Evolutionary conservation across 2,888 invertebrate genomes (phyloP).

Genomic region (Galerucella calmariensis): DNA sequence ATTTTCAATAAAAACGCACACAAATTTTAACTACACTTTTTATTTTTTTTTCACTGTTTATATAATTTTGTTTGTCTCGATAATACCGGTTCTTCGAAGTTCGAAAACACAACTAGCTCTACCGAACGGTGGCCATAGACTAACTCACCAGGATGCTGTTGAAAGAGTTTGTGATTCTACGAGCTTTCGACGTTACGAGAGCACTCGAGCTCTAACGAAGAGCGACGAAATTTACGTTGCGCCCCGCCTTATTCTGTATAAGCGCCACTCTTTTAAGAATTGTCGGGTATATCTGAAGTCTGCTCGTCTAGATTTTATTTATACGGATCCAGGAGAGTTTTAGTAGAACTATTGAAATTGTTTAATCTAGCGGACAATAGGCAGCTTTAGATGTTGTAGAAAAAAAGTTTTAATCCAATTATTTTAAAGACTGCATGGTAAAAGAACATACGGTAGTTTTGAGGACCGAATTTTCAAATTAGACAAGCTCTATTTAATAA

Average conservation of each 20-base stretch:
- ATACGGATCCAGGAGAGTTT: slow-evolving; percentile 53
- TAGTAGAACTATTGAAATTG: slow-evolving; percentile 56
- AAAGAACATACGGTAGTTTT: neutral
- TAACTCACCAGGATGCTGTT: slow-evolving; percentile 57
- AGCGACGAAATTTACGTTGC: slow-evolving; percentile 47
- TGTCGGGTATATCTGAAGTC: slow-evolving; percentile 26
- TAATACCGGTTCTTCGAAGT: slow-evolving; percentile 5
- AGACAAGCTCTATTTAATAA: neutral
- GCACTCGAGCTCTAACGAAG: slow-evolving; percentile 55
- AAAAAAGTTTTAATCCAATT: slow-evolving; percentile 48
- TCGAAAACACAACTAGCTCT: slow-evolving; percentile 45
- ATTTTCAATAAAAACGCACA: neutral
- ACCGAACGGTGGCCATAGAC: slow-evolving; percentile 54
- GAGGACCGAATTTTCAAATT: neutral
- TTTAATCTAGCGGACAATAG: slow-evolving; percentile 62
- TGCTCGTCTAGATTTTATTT: slow-evolving; percentile 30
- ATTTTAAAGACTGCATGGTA: slow-evolving; percentile 35
- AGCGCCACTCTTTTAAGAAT: slow-evolving; percentile 45
- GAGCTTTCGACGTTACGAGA: slow-evolving; percentile 68
- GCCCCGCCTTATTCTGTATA: slow-evolving; percentile 45
- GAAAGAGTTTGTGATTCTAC: slow-evolving; percentile 57
- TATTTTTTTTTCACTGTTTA: neutral
- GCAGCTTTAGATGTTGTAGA: slow-evolving; percentile 38
- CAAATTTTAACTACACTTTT: neutral
- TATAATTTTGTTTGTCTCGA: slow-evolving; percentile 4